phyloP scores from a whole-genome alignment of 2,888 invertebrate species.

The Drosophila anceps region DNA sequence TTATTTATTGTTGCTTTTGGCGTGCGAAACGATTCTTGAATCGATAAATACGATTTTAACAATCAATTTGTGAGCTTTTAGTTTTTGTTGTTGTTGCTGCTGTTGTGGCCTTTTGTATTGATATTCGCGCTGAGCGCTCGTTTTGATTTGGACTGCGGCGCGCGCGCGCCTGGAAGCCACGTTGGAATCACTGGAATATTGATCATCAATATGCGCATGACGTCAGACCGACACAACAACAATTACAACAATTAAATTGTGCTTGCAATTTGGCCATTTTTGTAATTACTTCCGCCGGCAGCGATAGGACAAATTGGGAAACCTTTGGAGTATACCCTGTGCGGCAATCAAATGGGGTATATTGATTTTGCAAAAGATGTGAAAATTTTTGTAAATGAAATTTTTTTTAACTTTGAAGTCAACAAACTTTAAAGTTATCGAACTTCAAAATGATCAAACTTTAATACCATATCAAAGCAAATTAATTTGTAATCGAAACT shows the following conservation, averaged over 20 bases:
- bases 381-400: neutral
- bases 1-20: slow-evolving; percentile 28
- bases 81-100: slow-evolving; percentile 27
- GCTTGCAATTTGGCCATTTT: slow-evolving; percentile 73
- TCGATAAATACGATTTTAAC: slow-evolving; percentile 66
- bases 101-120: slow-evolving; percentile 31
- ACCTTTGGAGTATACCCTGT: slow-evolving; percentile 22
- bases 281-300: slow-evolving; percentile 68
- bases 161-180: slow-evolving; percentile 10
- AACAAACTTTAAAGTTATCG: neutral
- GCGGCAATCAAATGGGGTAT: neutral
- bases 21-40: slow-evolving; percentile 70
- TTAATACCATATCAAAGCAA: neutral
- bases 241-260: slow-evolving; percentile 48
- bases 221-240: slow-evolving; percentile 59
- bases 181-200: slow-evolving; percentile 13
- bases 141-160: slow-evolving; percentile 46
- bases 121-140: slow-evolving; percentile 27
- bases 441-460: neutral
- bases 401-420: no score
- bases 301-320: slow-evolving; percentile 31
- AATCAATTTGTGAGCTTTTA: slow-evolving; percentile 55
- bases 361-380: neutral
- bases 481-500: no score
- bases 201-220: slow-evolving; percentile 57